A percentile compares a stretch with the other conserved stretches of the same genome.
Evolutionary conservation across 2,888 invertebrate genomes (phyloP).

Genomic region (Adelphocoris suturalis): DNA sequence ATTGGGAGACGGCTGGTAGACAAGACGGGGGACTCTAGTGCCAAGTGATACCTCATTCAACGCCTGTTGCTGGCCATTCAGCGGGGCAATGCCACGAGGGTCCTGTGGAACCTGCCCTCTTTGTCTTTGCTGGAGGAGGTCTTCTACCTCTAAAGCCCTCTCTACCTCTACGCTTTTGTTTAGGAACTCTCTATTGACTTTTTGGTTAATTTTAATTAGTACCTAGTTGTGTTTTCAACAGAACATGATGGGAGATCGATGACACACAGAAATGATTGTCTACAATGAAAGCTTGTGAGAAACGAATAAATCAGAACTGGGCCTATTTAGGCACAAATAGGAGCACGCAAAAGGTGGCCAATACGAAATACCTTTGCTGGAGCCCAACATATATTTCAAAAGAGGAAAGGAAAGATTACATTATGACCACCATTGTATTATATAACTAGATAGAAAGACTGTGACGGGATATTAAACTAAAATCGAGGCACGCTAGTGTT

Average conservation of each 20-base stretch:
- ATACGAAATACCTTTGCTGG: neutral
- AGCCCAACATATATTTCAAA: neutral
- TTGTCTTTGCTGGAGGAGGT: too few species aligned
- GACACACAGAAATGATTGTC: constrained; percentile 29
- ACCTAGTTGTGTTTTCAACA: neutral
- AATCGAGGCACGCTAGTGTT: neutral
- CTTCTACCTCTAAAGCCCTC: neutral
- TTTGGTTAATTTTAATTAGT: too few species aligned
- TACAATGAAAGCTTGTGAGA: neutral
- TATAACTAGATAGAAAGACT: neutral
- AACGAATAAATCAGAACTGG: neutral
- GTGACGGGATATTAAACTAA: neutral
- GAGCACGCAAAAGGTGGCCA: constrained; percentile 2
- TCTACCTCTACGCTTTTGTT: neutral
- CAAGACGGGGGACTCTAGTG: too few species aligned
- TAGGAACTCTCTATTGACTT: too few species aligned
- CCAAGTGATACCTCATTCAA: too few species aligned
- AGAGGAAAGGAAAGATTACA: neutral
- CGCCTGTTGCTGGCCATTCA: too few species aligned
- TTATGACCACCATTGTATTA: neutral
- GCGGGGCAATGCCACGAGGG: too few species aligned
- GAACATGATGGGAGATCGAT: neutral
- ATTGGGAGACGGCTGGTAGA: too few species aligned
- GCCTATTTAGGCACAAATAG: neutral
- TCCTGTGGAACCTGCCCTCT: too few species aligned